phyloP scores from a whole-genome alignment of 2,797 vertebrate genomes.

The Scomberomorus guttatus region DNA sequence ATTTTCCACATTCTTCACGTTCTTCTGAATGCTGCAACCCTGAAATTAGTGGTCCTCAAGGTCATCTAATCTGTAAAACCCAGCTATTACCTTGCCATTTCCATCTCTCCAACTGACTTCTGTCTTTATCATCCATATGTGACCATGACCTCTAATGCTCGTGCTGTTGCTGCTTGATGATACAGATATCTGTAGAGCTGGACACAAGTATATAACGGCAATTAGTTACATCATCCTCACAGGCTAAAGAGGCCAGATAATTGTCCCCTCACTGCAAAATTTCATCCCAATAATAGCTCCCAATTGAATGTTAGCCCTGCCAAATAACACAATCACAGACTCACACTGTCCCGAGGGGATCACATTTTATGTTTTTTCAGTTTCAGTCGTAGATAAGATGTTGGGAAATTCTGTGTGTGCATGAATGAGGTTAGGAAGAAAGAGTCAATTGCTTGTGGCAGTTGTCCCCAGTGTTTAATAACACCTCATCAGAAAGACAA shows the following conservation, averaged over 20 bases:
- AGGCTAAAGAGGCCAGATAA: conserved; percentile 64
- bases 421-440: conserved; percentile 47
- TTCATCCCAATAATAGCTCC: conserved; percentile 67
- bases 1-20: conserved; percentile 63
- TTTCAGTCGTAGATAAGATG: conserved; percentile 65
- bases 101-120: conserved; percentile 17
- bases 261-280: conserved; percentile 61
- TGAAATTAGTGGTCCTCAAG: conserved; percentile 59
- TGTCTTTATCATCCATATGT: conserved; percentile 37
- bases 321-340: conserved; percentile 69
- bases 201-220: conserved; percentile 41
- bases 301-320: conserved; percentile 54
- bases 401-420: conserved; percentile 61
- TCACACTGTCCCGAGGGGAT: conserved; percentile 57
- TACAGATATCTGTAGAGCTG: conserved; percentile 28
- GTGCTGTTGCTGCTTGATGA: conserved; percentile 26
- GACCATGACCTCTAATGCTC: conserved; percentile 25
- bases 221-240: conserved; percentile 66
- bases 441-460: conserved; percentile 49
- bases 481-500: conserved; percentile 37
- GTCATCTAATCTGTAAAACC: conserved; percentile 56
- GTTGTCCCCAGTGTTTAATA: conserved; percentile 28
- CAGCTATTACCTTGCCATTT: conserved; percentile 37
- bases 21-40: conserved; percentile 35
- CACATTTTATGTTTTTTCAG: conserved; percentile 57